phyloP scores from a whole-genome alignment of 2,888 invertebrate genomes.

The Drepana falcataria region DNA sequence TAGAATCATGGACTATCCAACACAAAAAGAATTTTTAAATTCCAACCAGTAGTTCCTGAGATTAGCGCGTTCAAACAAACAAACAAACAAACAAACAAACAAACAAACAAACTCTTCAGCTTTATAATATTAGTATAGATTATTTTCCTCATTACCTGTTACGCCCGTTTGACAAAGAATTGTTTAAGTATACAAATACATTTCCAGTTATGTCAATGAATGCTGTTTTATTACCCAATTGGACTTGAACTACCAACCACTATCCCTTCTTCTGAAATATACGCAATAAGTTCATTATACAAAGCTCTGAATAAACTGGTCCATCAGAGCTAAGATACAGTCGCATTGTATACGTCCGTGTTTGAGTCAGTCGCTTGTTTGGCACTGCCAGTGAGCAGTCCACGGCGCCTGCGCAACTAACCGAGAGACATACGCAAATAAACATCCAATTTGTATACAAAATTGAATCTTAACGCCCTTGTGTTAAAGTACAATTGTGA shows the following conservation, averaged over 20 bases:
- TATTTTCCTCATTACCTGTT: too few species aligned
- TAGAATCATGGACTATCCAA: too few species aligned
- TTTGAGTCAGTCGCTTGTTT: conserved; percentile 50
- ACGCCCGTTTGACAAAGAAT: too few species aligned
- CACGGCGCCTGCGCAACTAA: conserved; percentile 45
- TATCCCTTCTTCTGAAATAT: not conserved
- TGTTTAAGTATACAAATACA: not conserved
- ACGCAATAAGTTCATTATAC: not conserved
- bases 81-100: too few species aligned
- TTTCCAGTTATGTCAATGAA: not conserved
- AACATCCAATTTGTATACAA: conserved; percentile 8
- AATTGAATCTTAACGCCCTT: conserved; percentile 5
- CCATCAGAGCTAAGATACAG: not conserved
- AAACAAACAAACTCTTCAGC: too few species aligned
- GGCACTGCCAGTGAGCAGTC: conserved; percentile 77
- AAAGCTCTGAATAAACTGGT: not conserved
- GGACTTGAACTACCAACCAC: not conserved
- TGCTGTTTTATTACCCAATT: not conserved
- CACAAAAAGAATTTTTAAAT: too few species aligned
- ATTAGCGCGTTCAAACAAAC: too few species aligned
- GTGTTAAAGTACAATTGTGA: conserved; percentile 21
- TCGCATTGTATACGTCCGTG: not conserved
- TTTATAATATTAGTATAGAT: too few species aligned
- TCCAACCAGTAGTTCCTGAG: too few species aligned
- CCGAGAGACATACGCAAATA: conserved; percentile 7